A percentile compares a stretch with the other conserved stretches of the same genome.
Conservation (phyloP, 2,888 invertebrate genomes). For the Acleris literana region DNA sequence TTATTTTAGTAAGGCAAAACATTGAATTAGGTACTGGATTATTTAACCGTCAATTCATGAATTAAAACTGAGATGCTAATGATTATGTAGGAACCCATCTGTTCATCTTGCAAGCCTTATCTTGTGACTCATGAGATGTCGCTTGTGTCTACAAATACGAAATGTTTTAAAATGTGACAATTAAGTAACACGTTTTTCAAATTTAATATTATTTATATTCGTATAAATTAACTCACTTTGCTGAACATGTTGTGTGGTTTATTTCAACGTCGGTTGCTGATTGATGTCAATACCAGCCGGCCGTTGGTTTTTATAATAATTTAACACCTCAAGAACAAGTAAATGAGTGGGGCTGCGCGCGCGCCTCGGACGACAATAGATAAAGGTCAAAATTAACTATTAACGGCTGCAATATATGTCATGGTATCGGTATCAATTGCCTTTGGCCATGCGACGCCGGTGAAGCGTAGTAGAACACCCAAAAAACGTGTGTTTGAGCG, state of each 20-base stretch:
- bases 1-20: too few species aligned
- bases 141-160: too few species aligned
- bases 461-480: conserved; percentile 37
- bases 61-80: too few species aligned
- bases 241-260: conserved; percentile 70
- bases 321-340: conserved; percentile 60
- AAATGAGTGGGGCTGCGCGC: conserved; percentile 69
- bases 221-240: conserved; percentile 62
- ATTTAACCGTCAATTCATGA: too few species aligned
- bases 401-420: conserved; percentile 69
- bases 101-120: too few species aligned
- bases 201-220: not conserved
- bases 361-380: conserved; percentile 67
- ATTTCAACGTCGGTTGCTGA: conserved; percentile 57
- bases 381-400: conserved; percentile 64
- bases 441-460: conserved; percentile 50
- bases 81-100: too few species aligned
- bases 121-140: too few species aligned
- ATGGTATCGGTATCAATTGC: conserved; percentile 62
- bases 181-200: too few species aligned
- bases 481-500: not conserved
- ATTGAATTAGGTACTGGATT: too few species aligned
- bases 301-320: conserved; percentile 71
- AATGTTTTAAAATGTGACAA: too few species aligned
- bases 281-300: conserved; percentile 62